Evolutionary conservation across 2,888 invertebrate species (phyloP).

Genomic region (Nematopogon swammerdamellus): DNA sequence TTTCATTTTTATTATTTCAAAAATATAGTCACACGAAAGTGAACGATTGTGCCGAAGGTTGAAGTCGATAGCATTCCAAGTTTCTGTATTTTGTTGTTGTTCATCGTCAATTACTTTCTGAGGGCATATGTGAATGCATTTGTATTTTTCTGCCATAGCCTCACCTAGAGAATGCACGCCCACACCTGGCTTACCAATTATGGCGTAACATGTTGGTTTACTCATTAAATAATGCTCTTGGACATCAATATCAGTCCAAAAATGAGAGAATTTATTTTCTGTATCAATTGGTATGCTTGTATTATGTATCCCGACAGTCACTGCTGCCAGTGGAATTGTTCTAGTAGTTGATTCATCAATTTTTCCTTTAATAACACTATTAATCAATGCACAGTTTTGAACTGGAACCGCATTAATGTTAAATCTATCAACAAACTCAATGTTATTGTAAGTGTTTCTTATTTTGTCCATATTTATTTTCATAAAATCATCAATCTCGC

Average conservation of each 20-base stretch:
- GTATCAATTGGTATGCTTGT: slow-evolving; percentile 25
- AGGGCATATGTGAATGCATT: slow-evolving; percentile 59
- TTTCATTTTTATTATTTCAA: slow-evolving; percentile 49
- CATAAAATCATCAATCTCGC: no score
- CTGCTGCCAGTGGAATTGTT: slow-evolving; percentile 24
- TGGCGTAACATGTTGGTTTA: slow-evolving; percentile 55
- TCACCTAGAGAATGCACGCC: slow-evolving; percentile 51
- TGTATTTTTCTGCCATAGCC: slow-evolving; percentile 51
- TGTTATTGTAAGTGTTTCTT: slow-evolving; percentile 15
- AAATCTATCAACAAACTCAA: slow-evolving; percentile 24
- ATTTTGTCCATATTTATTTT: slow-evolving; percentile 19
- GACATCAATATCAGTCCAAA: slow-evolving; percentile 51
- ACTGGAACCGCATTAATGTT: slow-evolving; percentile 17
- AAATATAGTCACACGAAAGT: slow-evolving; percentile 44
- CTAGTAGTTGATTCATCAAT: slow-evolving; percentile 13
- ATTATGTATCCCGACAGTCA: slow-evolving; percentile 33
- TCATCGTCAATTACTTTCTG: slow-evolving; percentile 52
- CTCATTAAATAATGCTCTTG: slow-evolving; percentile 42
- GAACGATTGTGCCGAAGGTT: slow-evolving; percentile 53
- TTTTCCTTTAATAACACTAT: slow-evolving; percentile 17
- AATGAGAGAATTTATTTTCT: slow-evolving; percentile 19
- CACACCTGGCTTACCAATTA: slow-evolving; percentile 59
- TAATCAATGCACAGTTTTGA: slow-evolving; percentile 20
- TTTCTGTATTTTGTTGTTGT: slow-evolving; percentile 46
- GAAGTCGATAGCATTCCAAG: slow-evolving; percentile 57